Evolutionary conservation across 2,888 invertebrate species (phyloP).

Genomic region (Antitype chi): DNA sequence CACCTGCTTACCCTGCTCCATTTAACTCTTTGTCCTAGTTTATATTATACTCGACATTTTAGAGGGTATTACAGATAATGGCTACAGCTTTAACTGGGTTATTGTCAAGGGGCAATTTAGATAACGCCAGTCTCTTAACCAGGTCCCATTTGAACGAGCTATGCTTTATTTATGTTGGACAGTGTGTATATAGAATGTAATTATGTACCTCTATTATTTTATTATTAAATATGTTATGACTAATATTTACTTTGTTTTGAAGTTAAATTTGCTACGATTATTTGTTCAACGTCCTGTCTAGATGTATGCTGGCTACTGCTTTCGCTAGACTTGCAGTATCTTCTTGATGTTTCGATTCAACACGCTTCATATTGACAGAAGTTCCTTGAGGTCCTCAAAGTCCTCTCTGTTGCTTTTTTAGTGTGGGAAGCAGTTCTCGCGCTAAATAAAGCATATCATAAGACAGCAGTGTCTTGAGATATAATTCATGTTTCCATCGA

Average conservation of each 20-base stretch:
- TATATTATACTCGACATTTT: constrained; percentile 43
- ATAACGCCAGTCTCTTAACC: constrained; percentile 45
- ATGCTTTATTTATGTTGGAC: constrained; percentile 22
- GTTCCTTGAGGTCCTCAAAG: background rate
- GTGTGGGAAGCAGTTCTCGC: too few species aligned
- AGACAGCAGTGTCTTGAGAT: too few species aligned
- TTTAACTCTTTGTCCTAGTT: constrained; percentile 40
- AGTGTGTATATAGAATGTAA: constrained; percentile 10
- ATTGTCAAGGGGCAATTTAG: constrained; percentile 56
- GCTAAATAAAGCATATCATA: too few species aligned
- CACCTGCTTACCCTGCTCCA: constrained; percentile 25
- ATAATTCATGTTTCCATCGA: background rate
- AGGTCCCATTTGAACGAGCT: constrained; percentile 30
- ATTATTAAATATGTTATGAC: constrained; percentile 22
- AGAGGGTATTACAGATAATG: constrained; percentile 45
- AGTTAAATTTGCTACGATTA: background rate
- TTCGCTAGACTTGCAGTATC: background rate
- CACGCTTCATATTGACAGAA: background rate
- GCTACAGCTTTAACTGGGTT: constrained; percentile 50
- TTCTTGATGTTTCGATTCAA: background rate
- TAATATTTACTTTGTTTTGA: constrained; percentile 11
- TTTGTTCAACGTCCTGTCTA: too few species aligned
- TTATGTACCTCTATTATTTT: background rate
- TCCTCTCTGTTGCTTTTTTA: too few species aligned
- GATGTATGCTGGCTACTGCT: background rate